Evolutionary conservation across 2,113 vertebrate genomes (phyloP).

Genomic region (Columba janthina): DNA sequence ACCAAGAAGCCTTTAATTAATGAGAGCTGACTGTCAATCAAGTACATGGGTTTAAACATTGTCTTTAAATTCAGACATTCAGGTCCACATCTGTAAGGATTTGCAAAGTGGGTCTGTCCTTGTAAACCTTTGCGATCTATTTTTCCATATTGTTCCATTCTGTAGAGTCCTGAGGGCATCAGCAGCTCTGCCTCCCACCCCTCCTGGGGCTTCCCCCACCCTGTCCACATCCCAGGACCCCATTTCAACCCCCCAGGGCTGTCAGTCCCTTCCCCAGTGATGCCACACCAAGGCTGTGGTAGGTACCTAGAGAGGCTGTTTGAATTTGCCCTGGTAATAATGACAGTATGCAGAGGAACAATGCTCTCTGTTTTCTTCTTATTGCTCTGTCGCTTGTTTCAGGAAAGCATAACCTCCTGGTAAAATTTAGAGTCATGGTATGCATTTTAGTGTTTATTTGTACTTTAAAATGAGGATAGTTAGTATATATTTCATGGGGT

Average conservation of each 20-base stretch:
- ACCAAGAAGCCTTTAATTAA: not conserved
- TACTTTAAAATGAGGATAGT: not conserved
- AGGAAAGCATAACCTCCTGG: not conserved
- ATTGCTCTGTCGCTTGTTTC: not conserved
- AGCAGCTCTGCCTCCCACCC: not conserved
- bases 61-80: not conserved
- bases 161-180: not conserved
- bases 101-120: not conserved
- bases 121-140: not conserved
- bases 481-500: not conserved
- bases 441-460: not conserved
- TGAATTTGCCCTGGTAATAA: not conserved
- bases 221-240: not conserved
- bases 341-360: accelerated
- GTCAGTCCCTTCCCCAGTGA: not conserved
- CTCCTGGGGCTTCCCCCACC: not conserved
- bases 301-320: not conserved
- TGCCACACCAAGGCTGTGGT: not conserved
- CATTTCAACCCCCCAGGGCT: not conserved
- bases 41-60: not conserved
- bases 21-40: not conserved
- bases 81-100: not conserved
- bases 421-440: not conserved
- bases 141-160: not conserved
- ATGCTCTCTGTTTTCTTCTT: not conserved